Base-by-base conservation (phyloP, 2,888 invertebrate genomes). In the Lapara coniferarum region DNA sequence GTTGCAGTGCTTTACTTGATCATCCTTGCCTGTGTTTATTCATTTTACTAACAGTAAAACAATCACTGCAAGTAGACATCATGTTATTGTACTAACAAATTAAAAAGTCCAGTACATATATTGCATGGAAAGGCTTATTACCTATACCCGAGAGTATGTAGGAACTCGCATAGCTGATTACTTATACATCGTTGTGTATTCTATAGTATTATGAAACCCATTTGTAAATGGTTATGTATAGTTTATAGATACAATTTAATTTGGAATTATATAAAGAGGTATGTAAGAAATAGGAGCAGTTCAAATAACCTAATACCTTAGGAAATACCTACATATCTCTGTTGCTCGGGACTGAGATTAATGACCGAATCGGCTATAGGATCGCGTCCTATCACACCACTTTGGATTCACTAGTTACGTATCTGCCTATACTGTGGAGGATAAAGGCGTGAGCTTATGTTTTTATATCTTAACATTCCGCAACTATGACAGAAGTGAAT, bases 21-120 rank as follows among this genome's bases (percentile, higher is more conserved):
- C 93, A 94, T 94, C 94, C 94, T 94, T 94, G 94, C 94, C 94
- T 94, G 94, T 92, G 93, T 93, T 92, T 91, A 91, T 92, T 91
- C 91, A 93, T 91, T 81, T 79, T 89, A 93, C 93, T 94, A 93
- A 93, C 93, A 86, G 79, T 77, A 81, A 85, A 85, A 85, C 82
- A 82, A 81, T 84, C 89, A 90, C 89, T 83, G 90, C 92, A 86
- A 89, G 84, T 91, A 91, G 89, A 86, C 81, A 78, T 80, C 89
- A 90, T 81, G 72, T 69, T 85, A 77, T 84, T 76, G 56, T 81
- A 89, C 91, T 91, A 92, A 92, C 90, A 79, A 78, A 83, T 83
- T 85, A 82, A 81, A 81, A 80, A 77, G 76, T 77, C 66, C 74
- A 80, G 63, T 63, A 63, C 77, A 78, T 73, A 75, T 79, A 78